These are phyloP conservation scores for Seriola dumerili DNA, from an alignment of 2,113 vertebrate genomes.

Conservation along the genomic window DNA sequence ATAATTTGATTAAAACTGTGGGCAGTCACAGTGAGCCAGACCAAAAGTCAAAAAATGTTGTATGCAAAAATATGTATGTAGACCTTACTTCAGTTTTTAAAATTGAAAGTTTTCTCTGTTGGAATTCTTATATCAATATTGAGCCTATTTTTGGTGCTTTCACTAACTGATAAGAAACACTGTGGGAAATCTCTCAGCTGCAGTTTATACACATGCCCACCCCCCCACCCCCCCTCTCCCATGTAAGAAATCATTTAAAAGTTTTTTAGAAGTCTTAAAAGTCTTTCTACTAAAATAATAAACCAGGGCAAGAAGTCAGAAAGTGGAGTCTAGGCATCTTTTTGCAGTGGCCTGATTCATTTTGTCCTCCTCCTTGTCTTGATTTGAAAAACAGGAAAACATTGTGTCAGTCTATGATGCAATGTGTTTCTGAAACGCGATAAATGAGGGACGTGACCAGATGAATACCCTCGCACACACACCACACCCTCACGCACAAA, in stretches of 20 bases:
- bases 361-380: not conserved
- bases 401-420: not conserved
- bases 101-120: not conserved
- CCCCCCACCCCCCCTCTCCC: too few species aligned
- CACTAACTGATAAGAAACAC: not conserved
- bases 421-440: not conserved
- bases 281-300: not conserved
- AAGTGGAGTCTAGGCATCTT: not conserved
- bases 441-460: not conserved
- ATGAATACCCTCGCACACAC: not conserved
- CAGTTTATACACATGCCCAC: not conserved
- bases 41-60: too few species aligned
- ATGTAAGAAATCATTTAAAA: not conserved
- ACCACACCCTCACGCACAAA: slow-evolving; percentile 37
- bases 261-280: too few species aligned
- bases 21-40: too few species aligned
- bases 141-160: not conserved
- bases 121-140: slow-evolving; percentile 4
- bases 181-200: slow-evolving; percentile 46
- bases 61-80: not conserved
- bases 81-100: not conserved
- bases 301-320: not conserved
- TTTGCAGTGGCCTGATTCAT: too few species aligned
- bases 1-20: not conserved
- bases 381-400: not conserved